A percentile compares a stretch with the other conserved stretches of the same genome.
phyloP scores from a whole-genome alignment of 2,888 invertebrate genomes.

The Calameuta pallipes region DNA sequence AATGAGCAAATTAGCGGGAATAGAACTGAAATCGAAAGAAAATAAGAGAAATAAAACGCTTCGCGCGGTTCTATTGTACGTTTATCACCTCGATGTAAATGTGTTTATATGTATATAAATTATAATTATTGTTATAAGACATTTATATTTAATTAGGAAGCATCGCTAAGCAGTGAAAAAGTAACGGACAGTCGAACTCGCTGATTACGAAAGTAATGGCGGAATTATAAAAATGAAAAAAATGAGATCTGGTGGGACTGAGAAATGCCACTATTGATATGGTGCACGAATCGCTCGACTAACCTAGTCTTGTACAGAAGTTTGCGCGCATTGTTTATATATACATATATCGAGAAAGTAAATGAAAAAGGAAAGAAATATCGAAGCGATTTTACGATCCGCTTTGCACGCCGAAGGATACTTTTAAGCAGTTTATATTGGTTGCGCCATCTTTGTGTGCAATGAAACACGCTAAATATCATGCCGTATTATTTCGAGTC shows the following conservation, averaged over 20 bases:
- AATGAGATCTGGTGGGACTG: neutral
- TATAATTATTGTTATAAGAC: conserved; percentile 55
- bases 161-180: neutral
- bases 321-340: conserved; percentile 50
- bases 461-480: neutral
- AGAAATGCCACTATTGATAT: conserved; percentile 12
- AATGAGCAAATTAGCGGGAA: neutral
- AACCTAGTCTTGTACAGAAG: conserved; percentile 65
- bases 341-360: conserved; percentile 24
- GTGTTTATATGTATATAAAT: conserved; percentile 65
- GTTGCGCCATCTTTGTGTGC: conserved; percentile 14
- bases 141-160: conserved; percentile 35
- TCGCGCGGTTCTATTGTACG: conserved; percentile 4
- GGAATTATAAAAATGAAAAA: neutral
- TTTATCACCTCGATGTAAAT: conserved; percentile 51
- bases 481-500: conserved; percentile 5
- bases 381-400: conserved; percentile 17
- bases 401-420: conserved; percentile 32
- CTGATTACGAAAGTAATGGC: neutral
- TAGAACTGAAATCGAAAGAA: neutral
- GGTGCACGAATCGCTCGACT: conserved; percentile 56
- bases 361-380: neutral
- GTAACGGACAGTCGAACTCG: neutral
- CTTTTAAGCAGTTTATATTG: conserved; percentile 1
- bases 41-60: neutral